phyloP scores from a whole-genome alignment of 1,140 invertebrate genomes.

The Drosophila tristis region DNA sequence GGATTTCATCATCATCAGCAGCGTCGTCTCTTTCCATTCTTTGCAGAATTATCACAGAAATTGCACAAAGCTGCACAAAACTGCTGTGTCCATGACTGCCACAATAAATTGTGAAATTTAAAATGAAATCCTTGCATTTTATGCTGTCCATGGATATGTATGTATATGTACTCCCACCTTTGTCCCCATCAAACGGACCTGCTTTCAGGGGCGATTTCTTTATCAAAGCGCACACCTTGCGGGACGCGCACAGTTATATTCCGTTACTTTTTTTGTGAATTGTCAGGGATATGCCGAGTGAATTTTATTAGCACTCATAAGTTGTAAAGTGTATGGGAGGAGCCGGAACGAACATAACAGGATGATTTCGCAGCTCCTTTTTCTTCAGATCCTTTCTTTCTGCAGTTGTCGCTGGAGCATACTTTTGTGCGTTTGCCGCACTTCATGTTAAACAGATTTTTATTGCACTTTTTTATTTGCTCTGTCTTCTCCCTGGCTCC shows the following conservation, averaged over 20 bases:
- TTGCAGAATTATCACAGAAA: slow-evolving; percentile 67
- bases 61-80: slow-evolving; percentile 45
- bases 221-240: slow-evolving; percentile 69
- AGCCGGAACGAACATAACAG: slow-evolving; percentile 23
- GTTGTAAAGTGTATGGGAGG: slow-evolving; percentile 74
- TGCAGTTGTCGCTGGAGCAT: slow-evolving; percentile 41
- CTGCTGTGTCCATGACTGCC: slow-evolving; percentile 36
- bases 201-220: slow-evolving; percentile 9
- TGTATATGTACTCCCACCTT: not conserved
- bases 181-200: slow-evolving; percentile 18
- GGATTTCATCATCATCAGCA: slow-evolving; percentile 5
- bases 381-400: slow-evolving; percentile 12
- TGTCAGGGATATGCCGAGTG: slow-evolving; percentile 65
- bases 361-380: slow-evolving; percentile 30
- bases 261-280: slow-evolving; percentile 30
- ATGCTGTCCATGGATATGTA: slow-evolving; percentile 41
- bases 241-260: slow-evolving; percentile 42
- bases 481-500: slow-evolving; percentile 16
- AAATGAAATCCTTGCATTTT: slow-evolving; percentile 55
- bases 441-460: slow-evolving; percentile 80
- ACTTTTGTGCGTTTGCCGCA: slow-evolving; percentile 60
- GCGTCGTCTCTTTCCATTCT: slow-evolving; percentile 7
- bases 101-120: slow-evolving; percentile 54
- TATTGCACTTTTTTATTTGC: slow-evolving; percentile 80
- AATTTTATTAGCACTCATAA: slow-evolving; percentile 81